Conservation (phyloP, 2,797 vertebrate species). For the Loriculus beryllinus region DNA sequence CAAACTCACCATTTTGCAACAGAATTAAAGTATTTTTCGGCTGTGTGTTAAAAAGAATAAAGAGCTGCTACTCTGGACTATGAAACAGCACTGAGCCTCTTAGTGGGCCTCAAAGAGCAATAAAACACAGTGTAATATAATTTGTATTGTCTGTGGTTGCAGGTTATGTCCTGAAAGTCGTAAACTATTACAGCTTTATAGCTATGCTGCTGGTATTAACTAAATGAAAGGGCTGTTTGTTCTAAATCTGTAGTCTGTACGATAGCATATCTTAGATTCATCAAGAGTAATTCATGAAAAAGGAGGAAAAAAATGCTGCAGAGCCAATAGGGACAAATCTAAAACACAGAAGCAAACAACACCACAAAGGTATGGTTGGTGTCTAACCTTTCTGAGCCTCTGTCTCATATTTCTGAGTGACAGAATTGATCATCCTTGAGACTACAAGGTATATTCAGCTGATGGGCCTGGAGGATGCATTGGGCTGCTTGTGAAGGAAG, state of each 20-base stretch:
- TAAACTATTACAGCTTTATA: slow-evolving; percentile 71
- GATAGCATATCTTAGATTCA: slow-evolving; percentile 47
- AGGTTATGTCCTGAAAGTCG: slow-evolving; percentile 70
- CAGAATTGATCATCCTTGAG: neutral
- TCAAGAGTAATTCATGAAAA: slow-evolving; percentile 33
- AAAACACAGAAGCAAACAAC: neutral
- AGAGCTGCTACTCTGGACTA: neutral
- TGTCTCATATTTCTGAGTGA: neutral
- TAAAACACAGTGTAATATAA: slow-evolving; percentile 62
- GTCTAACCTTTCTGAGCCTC: neutral
- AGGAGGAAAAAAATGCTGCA: slow-evolving; percentile 25
- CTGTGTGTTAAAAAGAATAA: slow-evolving; percentile 33
- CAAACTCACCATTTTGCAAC: neutral
- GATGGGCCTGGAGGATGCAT: neutral
- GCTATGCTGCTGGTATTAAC: slow-evolving; percentile 69
- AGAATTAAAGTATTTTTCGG: slow-evolving; percentile 34
- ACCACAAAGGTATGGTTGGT: neutral
- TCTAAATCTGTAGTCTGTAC: slow-evolving; percentile 57
- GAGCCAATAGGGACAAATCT: neutral
- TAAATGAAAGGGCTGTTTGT: slow-evolving; percentile 72
- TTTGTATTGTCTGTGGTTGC: slow-evolving; percentile 74
- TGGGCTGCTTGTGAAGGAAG: neutral
- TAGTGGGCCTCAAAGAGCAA: slow-evolving; percentile 39
- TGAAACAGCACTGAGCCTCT: slow-evolving; percentile 7
- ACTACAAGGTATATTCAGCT: neutral